These are phyloP conservation scores for Euphysa ruthae DNA, from an alignment of 30 jellyfish, hydroid and myxozoan genomes.

Conservation along the genomic window DNA sequence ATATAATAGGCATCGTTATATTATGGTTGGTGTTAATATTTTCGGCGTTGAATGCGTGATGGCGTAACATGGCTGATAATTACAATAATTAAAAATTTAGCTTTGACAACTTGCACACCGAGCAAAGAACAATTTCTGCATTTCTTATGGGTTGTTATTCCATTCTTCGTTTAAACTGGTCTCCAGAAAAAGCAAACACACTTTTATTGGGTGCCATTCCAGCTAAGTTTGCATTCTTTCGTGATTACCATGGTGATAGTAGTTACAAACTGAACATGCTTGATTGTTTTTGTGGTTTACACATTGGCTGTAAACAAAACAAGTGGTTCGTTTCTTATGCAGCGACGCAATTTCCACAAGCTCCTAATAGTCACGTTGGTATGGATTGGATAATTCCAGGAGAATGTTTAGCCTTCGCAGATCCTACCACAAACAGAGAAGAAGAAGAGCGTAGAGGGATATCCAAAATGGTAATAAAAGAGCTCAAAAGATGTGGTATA, in stretches of 20 bases:
- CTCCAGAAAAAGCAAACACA: slow-evolving; percentile 49
- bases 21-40: no score
- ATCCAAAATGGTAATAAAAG: slow-evolving; percentile 32
- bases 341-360: slow-evolving; percentile 18
- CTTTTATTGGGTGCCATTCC: slow-evolving; percentile 7
- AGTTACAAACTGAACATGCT: slow-evolving; percentile 44
- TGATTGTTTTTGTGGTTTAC: slow-evolving; percentile 61
- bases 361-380: slow-evolving; percentile 35
- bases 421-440: slow-evolving; percentile 42
- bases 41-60: no score
- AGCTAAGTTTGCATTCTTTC: slow-evolving; percentile 33
- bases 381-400: slow-evolving; percentile 86
- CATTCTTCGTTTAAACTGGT: slow-evolving; percentile 58
- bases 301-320: slow-evolving; percentile 11
- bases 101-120: slow-evolving; percentile 21
- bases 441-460: slow-evolving; percentile 15
- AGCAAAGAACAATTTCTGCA: slow-evolving; percentile 62
- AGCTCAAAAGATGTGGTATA: slow-evolving; percentile 32
- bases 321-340: slow-evolving; percentile 13
- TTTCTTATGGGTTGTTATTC: slow-evolving; percentile 82
- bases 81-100: slow-evolving; percentile 17
- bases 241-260: slow-evolving; percentile 74
- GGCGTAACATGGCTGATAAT: background rate
- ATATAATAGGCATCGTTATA: background rate
- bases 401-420: slow-evolving; percentile 62